Evolutionary conservation across 2,797 vertebrate genomes (phyloP), one percentile per base, ranked within the genome.

Genomic region (Hyperoplus lanceolatus): DNA sequence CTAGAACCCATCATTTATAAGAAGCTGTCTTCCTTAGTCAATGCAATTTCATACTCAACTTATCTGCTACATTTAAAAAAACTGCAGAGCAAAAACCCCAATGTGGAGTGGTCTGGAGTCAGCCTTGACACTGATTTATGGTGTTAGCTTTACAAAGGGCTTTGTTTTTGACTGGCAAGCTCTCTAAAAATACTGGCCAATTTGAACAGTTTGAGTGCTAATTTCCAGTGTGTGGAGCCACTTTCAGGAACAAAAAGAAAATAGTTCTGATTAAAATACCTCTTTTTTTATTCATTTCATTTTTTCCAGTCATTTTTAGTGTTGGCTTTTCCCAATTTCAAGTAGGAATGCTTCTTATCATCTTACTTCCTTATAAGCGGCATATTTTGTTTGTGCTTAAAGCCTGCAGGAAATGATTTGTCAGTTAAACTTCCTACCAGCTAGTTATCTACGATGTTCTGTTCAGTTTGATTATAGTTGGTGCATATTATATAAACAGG

Each of bases 31-130:
- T 21, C 21, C 36, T 49, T 21, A 49, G 12, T 49, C 10, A 50
- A 69, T 18, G 29, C 12, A 45, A 58, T 38, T 69, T 69, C 54
- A 69, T 49, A 36, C 42, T 38, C 42, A n/a, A 46, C 16, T 41
- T 50, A 4, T 42, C 11, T 21, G 16, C 15, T 41, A 18, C 1
- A 4, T 21, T 21, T 43, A 49, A 15, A 4, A 4, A 50, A 43
- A 53, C 3, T 39, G 62, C 5, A 48, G 8, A 6, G 14, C 61
- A 38, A 63, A n/a, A 50, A n/a, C 18, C n/a, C 38, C 21, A 21
- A 21, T 4, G 7, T 16, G 48, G 29, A 38, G 41, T 29, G 16
- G 49, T 21, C n/a, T 55, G 51, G 39, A 10, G n/a, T 39, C 62
- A 3, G 41, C 46, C 12, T 1, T 3, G 18, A 45, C 5, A 54